Evolutionary conservation across 2,113 vertebrate species (phyloP).

Genomic region (Pseudorectes ferrugineus): DNA sequence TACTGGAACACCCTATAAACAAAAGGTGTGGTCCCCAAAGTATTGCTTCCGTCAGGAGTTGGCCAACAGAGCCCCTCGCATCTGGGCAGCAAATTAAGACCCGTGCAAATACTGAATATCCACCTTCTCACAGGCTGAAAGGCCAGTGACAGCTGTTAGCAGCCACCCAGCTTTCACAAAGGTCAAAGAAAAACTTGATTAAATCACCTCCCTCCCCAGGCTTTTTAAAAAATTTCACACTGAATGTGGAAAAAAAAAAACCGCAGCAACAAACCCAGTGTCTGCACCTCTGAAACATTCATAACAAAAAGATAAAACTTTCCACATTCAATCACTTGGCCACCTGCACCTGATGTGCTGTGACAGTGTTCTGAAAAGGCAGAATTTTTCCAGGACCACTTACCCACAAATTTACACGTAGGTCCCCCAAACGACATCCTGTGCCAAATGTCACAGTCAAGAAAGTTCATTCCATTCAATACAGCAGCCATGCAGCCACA

Average conservation of each 20-base stretch:
- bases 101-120: not conserved
- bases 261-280: not conserved
- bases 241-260: not conserved
- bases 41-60: not conserved
- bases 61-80: not conserved
- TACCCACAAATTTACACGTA: not conserved
- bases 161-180: not conserved
- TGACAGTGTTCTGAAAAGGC: not conserved
- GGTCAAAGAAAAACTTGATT: not conserved
- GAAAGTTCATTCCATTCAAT: not conserved
- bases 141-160: not conserved
- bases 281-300: not conserved
- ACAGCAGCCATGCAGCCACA: not conserved
- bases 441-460: not conserved
- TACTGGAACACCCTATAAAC: not conserved
- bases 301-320: not conserved
- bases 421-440: not conserved
- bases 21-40: not conserved
- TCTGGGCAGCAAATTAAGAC: not conserved
- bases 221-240: not conserved
- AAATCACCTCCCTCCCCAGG: not conserved
- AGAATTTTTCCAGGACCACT: not conserved
- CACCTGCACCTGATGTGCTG: not conserved
- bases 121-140: not conserved
- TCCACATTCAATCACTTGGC: not conserved